These are phyloP conservation scores for Prietella phreatophila DNA, from an alignment of 2,113 vertebrate species.

Conservation along the genomic window DNA sequence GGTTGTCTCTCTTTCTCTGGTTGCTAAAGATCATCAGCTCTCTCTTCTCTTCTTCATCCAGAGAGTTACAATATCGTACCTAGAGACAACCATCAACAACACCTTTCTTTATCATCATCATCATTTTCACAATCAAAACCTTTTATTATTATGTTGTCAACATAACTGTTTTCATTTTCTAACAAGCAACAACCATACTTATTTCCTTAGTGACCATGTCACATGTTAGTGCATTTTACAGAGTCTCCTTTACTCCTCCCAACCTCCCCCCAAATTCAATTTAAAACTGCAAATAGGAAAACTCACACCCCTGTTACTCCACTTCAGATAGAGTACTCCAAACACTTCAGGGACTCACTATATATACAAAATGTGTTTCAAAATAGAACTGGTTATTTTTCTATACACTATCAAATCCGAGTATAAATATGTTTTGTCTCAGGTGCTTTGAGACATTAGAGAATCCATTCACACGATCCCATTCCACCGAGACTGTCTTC, in stretches of 20 bases:
- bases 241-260: neutral
- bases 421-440: conserved; percentile 20
- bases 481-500: neutral
- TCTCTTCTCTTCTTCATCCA: conserved; percentile 96
- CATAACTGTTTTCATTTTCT: neutral
- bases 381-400: conserved; percentile 20
- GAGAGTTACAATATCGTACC: conserved; percentile 91
- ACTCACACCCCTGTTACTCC: conserved; percentile 34
- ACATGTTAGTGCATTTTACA: conserved; percentile 20
- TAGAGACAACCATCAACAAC: conserved; percentile 55
- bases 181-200: neutral
- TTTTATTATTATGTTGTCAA: neutral
- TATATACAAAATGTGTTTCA: conserved; percentile 14
- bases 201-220: conserved; percentile 2
- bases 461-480: neutral
- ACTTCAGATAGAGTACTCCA: conserved; percentile 9
- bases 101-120: conserved; percentile 1
- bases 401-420: neutral
- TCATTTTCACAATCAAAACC: neutral
- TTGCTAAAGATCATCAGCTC: conserved; percentile 96
- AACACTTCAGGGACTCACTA: conserved; percentile 3
- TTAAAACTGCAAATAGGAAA: conserved; percentile 49
- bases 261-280: conserved; percentile 14
- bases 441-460: neutral
- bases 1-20: conserved; percentile 92